Evolutionary conservation across 2,797 vertebrate species (phyloP).

Genomic region (Danio choprae): DNA sequence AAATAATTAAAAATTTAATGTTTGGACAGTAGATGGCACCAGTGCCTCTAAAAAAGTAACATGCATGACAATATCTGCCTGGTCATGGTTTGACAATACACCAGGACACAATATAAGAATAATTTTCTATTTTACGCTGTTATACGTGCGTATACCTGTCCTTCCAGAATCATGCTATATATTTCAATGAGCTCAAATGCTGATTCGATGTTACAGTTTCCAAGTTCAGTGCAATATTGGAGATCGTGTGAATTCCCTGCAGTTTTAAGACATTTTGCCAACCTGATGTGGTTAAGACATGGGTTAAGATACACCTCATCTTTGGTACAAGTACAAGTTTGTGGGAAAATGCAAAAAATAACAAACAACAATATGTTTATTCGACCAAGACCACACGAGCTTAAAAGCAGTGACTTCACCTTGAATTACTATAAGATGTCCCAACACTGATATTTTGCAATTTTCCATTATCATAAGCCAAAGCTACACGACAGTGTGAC

Average conservation of each 20-base stretch:
- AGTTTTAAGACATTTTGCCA: no score
- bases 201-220: background rate
- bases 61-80: background rate
- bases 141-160: background rate
- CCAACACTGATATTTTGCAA: background rate
- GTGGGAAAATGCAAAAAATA: background rate
- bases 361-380: background rate
- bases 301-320: background rate
- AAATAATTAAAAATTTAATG: no score
- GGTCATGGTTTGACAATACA: background rate
- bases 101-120: no score
- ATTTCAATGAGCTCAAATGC: background rate
- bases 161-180: background rate
- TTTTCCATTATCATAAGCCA: constrained; percentile 6
- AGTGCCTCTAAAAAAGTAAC: background rate
- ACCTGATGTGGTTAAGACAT: no score
- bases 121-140: background rate
- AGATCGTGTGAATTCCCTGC: background rate
- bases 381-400: background rate
- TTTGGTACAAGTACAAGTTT: background rate
- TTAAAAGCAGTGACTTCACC: background rate
- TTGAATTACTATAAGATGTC: background rate
- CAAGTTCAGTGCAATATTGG: background rate
- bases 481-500: background rate
- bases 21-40: constrained; percentile 39